These are phyloP conservation scores for Rotaria socialis DNA, from an alignment of 2,888 invertebrate genomes.

Conservation along the genomic window DNA sequence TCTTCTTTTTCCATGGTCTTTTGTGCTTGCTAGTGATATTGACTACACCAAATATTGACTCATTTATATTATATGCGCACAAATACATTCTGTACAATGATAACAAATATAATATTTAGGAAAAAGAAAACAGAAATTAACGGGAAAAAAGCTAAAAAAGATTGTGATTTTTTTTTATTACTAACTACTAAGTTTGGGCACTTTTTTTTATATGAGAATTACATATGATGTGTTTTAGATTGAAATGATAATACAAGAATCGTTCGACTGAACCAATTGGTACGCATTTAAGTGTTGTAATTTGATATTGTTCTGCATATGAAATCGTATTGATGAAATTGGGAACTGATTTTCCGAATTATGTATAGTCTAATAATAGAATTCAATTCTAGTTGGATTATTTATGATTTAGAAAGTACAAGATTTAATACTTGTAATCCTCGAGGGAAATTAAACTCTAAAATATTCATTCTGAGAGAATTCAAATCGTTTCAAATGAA, in stretches of 20 bases:
- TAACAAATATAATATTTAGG: not conserved
- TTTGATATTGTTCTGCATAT: not conserved
- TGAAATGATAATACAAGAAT: not conserved
- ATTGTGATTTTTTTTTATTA: not conserved
- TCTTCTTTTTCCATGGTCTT: not conserved
- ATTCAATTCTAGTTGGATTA: too few species aligned
- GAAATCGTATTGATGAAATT: not conserved
- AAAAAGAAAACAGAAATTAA: not conserved
- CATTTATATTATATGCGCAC: conserved; percentile 22
- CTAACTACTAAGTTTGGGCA: not conserved
- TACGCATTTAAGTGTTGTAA: not conserved
- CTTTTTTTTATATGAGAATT: not conserved
- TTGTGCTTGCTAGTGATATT: conserved; percentile 18
- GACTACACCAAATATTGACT: not conserved
- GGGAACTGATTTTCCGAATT: not conserved
- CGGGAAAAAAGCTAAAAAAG: not conserved
- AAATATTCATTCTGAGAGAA: too few species aligned
- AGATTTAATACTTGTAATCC: not conserved
- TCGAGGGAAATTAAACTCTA: not conserved
- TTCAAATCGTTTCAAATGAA: too few species aligned
- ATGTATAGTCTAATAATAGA: too few species aligned
- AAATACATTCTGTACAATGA: not conserved
- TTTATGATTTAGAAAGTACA: too few species aligned
- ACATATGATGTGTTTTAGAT: not conserved
- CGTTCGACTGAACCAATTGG: not conserved